Conservation (phyloP, 1,140 invertebrate species). For the Sminthurinus signatus region DNA sequence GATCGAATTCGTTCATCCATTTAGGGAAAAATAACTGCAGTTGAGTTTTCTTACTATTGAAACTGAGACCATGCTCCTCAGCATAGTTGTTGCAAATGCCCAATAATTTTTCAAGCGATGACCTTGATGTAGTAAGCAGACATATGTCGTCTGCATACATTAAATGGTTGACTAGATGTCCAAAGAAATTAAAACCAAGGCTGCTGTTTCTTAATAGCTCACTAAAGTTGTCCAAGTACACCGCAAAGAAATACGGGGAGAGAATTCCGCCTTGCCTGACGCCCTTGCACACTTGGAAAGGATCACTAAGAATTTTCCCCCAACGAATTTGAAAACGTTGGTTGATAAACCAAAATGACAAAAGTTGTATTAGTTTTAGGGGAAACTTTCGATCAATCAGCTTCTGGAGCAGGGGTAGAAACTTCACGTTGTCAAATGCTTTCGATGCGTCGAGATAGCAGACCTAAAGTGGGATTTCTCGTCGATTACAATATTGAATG, state of each 20-base stretch:
- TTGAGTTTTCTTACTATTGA: too few relatives aligned
- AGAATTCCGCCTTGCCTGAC: too few relatives aligned
- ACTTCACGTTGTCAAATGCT: conserved; percentile 2
- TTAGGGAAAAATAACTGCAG: too few relatives aligned
- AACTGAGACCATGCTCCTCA: too few relatives aligned
- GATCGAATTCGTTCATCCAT: too few relatives aligned
- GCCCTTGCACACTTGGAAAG: not conserved
- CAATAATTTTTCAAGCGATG: too few relatives aligned
- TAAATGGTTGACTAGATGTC: not conserved
- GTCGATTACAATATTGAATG: not conserved
- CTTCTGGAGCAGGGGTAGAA: not conserved
- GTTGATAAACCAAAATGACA: too few relatives aligned
- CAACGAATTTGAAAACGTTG: too few relatives aligned
- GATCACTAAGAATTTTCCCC: too few relatives aligned
- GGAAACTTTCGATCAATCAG: not conserved
- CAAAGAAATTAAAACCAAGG: not conserved
- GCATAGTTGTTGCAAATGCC: too few relatives aligned
- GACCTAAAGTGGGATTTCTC: conserved; percentile 1
- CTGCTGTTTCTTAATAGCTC: not conserved
- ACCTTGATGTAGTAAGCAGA: not conserved
- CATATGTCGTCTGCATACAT: conserved; percentile 11
- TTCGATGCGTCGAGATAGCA: conserved; percentile 8
- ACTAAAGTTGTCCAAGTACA: conserved; percentile 7
- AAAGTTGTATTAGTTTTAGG: too few relatives aligned
- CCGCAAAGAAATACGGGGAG: not conserved